These are phyloP conservation scores for Linnaemya vulpina DNA, from an alignment of 2,888 invertebrate genomes.

Conservation along the genomic window DNA sequence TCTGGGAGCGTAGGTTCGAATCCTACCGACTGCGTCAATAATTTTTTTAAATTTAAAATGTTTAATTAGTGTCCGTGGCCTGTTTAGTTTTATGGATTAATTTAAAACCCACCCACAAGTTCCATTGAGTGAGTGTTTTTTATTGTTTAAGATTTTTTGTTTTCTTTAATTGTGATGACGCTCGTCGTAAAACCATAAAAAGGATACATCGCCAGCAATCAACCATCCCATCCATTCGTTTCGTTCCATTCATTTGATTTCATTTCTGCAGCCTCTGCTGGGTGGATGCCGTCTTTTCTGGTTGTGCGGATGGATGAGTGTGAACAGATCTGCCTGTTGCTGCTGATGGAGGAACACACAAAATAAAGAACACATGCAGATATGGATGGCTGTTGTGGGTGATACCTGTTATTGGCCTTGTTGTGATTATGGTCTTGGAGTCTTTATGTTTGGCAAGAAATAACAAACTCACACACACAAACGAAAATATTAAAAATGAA, in stretches of 20 bases:
- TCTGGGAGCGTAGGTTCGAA: conserved; percentile 82
- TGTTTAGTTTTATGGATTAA: conserved; percentile 12
- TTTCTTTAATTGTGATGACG: conserved; percentile 39
- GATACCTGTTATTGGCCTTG: conserved; percentile 67
- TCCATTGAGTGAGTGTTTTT: conserved; percentile 33
- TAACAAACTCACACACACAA: conserved; percentile 1
- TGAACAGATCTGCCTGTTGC: conserved; percentile 15
- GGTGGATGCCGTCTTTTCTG: conserved; percentile 12
- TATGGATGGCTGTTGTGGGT: conserved; percentile 49
- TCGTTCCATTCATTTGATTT: conserved; percentile 54
- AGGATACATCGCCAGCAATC: conserved; percentile 31
- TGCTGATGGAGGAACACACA: conserved; percentile 36
- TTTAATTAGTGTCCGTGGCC: not conserved
- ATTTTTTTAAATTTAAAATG: conserved; percentile 15
- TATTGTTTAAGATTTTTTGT: conserved; percentile 27
- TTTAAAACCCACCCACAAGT: conserved; percentile 59
- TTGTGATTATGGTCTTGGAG: conserved; percentile 59
- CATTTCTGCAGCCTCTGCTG: conserved; percentile 38
- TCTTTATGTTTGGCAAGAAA: conserved; percentile 34
- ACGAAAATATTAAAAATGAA: conserved; percentile 39
- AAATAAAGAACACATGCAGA: not conserved
- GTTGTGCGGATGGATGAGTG: conserved; percentile 1
- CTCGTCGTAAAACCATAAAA: conserved; percentile 41
- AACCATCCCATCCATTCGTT: conserved; percentile 1
- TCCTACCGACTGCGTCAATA: conserved; percentile 78